These are phyloP conservation scores for Temnothorax curvispinosus DNA, from an alignment of 1,140 invertebrate species.

Conservation along the genomic window DNA sequence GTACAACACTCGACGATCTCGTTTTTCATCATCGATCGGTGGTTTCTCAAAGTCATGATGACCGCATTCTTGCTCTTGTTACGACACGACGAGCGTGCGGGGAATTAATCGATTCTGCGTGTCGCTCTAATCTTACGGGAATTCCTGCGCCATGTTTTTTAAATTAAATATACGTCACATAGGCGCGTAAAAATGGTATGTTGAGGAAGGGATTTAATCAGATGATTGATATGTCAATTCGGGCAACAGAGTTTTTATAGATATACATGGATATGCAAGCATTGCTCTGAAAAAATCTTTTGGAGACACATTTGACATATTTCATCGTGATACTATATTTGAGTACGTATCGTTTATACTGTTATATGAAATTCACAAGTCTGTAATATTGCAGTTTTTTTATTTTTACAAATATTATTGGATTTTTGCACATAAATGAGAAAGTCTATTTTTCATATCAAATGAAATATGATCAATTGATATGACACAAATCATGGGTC, in stretches of 20 bases:
- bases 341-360: neutral
- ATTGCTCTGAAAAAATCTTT: neutral
- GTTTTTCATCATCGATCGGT: slow-evolving; percentile 17
- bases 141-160: neutral
- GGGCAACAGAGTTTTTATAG: neutral
- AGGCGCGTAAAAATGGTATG: neutral
- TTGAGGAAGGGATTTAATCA: neutral
- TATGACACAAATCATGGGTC: neutral
- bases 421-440: neutral
- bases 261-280: neutral
- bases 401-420: too few relatives aligned
- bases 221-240: neutral
- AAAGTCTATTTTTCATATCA: too few relatives aligned
- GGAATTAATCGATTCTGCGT: slow-evolving; percentile 53
- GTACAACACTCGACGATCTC: slow-evolving; percentile 14
- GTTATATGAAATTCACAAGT: neutral
- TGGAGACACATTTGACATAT: neutral
- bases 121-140: slow-evolving; percentile 38
- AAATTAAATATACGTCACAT: neutral
- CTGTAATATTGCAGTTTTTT: neutral
- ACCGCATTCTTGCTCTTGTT: slow-evolving; percentile 51
- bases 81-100: slow-evolving; percentile 47
- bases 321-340: neutral
- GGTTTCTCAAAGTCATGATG: slow-evolving; percentile 62
- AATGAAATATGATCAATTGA: too few relatives aligned